Percentiles rank a stretch among this genome's conserved stretches.
Evolutionary conservation across 2,797 vertebrate species (phyloP).

Genomic region (Sebastes itinus): DNA sequence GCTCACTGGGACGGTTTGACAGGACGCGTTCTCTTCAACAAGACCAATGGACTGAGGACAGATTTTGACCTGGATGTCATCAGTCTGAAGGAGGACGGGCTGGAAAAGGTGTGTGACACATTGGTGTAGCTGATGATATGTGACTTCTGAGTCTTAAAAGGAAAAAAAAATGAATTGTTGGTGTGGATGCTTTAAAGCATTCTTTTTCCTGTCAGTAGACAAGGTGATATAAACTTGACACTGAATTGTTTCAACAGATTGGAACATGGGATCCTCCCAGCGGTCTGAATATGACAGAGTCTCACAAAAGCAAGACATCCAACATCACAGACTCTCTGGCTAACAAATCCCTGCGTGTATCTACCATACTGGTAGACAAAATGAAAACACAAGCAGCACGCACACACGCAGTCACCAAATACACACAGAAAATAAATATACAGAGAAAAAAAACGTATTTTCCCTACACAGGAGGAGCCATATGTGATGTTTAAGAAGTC

Average conservation of each 20-base stretch:
- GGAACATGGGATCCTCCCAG: conserved; percentile 96
- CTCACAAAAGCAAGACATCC: conserved; percentile 92
- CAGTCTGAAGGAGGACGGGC: conserved; percentile 96
- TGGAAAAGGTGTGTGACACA: conserved; percentile 90
- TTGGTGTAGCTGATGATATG: not conserved
- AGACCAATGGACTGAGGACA: conserved; percentile 94
- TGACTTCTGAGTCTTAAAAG: not conserved
- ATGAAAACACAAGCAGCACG: conserved; percentile 14
- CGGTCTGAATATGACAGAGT: conserved; percentile 96
- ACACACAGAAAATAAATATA: not conserved
- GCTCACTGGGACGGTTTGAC: conserved; percentile 98
- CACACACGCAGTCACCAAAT: not conserved
- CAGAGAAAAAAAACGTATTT: not conserved
- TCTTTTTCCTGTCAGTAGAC: conserved; percentile 2
- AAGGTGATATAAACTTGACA: conserved; percentile 29
- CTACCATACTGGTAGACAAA: conserved; percentile 93
- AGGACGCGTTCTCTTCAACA: conserved; percentile 96
- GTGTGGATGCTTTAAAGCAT: conserved; percentile 13
- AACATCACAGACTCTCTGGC: conserved; percentile 96
- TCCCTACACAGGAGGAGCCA: conserved; percentile 77
- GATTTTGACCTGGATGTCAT: conserved; percentile 98
- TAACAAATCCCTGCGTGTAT: conserved; percentile 94
- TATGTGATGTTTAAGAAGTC: conserved; percentile 87
- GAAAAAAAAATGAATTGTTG: not conserved
- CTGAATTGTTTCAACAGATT: conserved; percentile 85